Evolutionary conservation across 2,888 invertebrate genomes (phyloP), one percentile per base, ranked within the genome.

Genomic region (Tetranychus piercei): DNA sequence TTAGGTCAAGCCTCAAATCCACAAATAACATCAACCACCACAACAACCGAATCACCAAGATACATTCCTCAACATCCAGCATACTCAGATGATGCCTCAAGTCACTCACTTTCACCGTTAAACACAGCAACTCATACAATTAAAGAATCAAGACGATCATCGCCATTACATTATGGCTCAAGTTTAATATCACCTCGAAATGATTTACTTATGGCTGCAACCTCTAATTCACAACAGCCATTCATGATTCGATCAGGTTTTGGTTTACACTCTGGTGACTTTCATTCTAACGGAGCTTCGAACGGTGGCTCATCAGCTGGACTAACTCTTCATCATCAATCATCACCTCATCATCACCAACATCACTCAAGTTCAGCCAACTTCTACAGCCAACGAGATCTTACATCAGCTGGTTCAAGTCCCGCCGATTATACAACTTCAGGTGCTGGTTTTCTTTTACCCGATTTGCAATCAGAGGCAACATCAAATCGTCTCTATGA

Each of bases 401-500:
- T 55, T 7, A 6, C 55, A 55, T 55, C 55, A 9, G 6, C 55
- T 55, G 55, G 55, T 55, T 55, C 55, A 55, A 73, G 11, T 73
- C 18, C n/a, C 64, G 44, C 44, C n/a, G 69, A 73, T 43, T 73
- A 73, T 67, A 20, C 69, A 11, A 22, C 73, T 15, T 66, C 71
- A 18, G 44, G 43, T 44, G 73, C 73, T 44, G 73, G 73, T 2
- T 73, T 73, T 18, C 15, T 73, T 34, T 18, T 69, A n/a, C 45
- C 73, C 6, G 73, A 73, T 43, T 4, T 73, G 45, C 55, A 65
- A 73, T 18, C 64, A 18, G 73, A 73, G 18, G 73, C 73, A 18
- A 73, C 64, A 11, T 65, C 73, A 5, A 73, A 65, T 73, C 73
- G 73, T 43, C 55, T 65, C 15, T 65, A 64, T 55, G 73, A 73